Evolutionary conservation across 2,797 vertebrate species (phyloP).

Genomic region (Buphagus erythrorhynchus): DNA sequence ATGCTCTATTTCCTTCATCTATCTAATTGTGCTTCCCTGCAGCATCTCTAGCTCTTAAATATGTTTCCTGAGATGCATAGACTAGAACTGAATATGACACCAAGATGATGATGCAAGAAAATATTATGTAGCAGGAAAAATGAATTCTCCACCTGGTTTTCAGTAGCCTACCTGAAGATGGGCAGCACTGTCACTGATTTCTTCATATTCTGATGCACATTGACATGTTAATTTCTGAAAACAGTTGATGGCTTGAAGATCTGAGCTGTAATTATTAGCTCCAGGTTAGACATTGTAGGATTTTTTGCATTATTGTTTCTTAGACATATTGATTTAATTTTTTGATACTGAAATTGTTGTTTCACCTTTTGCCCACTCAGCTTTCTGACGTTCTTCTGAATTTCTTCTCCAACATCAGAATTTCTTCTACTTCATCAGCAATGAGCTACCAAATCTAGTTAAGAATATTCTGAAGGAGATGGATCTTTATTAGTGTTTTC

Average conservation of each 20-base stretch:
- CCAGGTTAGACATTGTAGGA: neutral
- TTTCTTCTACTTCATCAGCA: neutral
- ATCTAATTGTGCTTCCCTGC: neutral
- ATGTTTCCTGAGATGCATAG: neutral
- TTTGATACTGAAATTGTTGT: neutral
- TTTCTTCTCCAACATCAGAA: neutral
- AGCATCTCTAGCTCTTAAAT: neutral
- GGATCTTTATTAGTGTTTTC: neutral
- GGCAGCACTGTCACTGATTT: neutral
- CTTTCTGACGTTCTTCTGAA: neutral
- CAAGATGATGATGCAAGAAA: neutral
- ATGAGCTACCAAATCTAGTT: neutral
- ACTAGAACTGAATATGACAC: neutral
- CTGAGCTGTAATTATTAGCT: neutral
- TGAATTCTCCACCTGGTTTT: neutral
- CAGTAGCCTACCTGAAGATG: rapidly evolving
- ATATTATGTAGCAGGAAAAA: neutral
- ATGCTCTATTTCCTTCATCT: neutral
- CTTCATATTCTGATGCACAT: neutral
- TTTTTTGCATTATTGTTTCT: neutral
- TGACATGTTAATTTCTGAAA: neutral
- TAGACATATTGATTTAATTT: neutral
- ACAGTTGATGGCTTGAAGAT: neutral
- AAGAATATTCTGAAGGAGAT: neutral
- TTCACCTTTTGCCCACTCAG: neutral